A percentile compares a stretch with the other conserved stretches of the same genome.
Evolutionary conservation across 2,113 vertebrate genomes (phyloP).

Genomic region (Octodon degus): DNA sequence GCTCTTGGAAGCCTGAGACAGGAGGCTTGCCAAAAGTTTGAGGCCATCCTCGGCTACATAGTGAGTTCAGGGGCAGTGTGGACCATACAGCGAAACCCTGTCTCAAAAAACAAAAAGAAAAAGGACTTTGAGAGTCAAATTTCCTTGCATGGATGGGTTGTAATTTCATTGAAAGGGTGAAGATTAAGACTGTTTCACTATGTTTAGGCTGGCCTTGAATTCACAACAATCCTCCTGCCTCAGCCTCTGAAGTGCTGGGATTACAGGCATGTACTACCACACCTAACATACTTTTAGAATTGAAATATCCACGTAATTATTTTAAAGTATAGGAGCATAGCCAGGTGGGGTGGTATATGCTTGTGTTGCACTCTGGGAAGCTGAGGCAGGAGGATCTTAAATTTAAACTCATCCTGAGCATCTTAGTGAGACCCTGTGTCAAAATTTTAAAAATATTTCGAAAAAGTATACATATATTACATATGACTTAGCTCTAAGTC

Average conservation of each 20-base stretch:
- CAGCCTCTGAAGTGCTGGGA: background rate
- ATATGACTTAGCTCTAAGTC: background rate
- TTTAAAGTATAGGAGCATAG: background rate
- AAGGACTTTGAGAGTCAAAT: background rate
- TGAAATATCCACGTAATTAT: background rate
- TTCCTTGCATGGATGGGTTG: background rate
- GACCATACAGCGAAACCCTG: no score
- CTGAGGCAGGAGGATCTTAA: background rate
- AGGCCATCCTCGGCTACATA: no score
- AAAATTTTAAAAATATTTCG: background rate
- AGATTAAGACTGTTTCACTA: background rate
- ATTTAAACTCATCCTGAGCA: background rate
- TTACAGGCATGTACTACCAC: background rate
- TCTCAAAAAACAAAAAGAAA: no score
- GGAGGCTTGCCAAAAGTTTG: no score
- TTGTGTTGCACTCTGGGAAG: background rate
- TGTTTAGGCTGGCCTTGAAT: background rate
- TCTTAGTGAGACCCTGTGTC: background rate
- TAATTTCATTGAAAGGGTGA: slow-evolving; percentile 26
- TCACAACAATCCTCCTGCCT: background rate
- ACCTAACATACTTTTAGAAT: background rate
- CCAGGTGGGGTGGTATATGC: background rate
- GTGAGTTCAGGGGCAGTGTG: no score
- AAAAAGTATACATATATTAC: background rate
- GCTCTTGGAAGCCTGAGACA: no score